These are phyloP conservation scores for Erebia epiphron DNA, from an alignment of 2,888 invertebrate genomes.

Conservation along the genomic window DNA sequence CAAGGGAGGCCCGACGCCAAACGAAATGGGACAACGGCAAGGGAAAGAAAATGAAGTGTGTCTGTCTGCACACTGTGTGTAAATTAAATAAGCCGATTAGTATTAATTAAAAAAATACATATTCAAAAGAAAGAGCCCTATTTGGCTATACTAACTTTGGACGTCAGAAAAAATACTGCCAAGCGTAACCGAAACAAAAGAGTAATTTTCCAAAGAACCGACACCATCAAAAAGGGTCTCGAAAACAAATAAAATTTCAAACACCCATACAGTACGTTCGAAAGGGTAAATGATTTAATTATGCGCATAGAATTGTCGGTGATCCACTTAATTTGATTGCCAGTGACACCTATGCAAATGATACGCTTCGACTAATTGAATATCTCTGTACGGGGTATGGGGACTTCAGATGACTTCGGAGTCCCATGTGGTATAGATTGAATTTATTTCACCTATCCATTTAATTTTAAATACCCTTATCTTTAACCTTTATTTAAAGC, in stretches of 20 bases:
- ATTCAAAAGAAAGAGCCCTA: too few relatives aligned
- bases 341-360: slow-evolving; percentile 79
- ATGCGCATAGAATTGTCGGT: slow-evolving; percentile 67
- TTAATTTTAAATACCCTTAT: neutral
- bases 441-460: slow-evolving; percentile 26
- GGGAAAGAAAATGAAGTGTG: too few relatives aligned
- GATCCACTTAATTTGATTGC: slow-evolving; percentile 76
- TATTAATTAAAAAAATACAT: too few relatives aligned
- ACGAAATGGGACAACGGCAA: too few relatives aligned
- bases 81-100: too few relatives aligned
- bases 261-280: slow-evolving; percentile 52
- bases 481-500: too few relatives aligned
- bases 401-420: slow-evolving; percentile 57
- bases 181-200: slow-evolving; percentile 12
- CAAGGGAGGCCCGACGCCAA: too few relatives aligned
- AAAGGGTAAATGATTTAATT: slow-evolving; percentile 74
- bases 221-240: slow-evolving; percentile 26
- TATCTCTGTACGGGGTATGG: slow-evolving; percentile 68
- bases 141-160: too few relatives aligned
- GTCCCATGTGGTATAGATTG: slow-evolving; percentile 41
- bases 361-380: slow-evolving; percentile 76
- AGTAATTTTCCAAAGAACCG: slow-evolving; percentile 12
- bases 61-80: too few relatives aligned
- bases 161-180: neutral
- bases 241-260: slow-evolving; percentile 42